Evolutionary conservation across 2,888 invertebrate genomes (phyloP).

Genomic region (Morpho deidamia): DNA sequence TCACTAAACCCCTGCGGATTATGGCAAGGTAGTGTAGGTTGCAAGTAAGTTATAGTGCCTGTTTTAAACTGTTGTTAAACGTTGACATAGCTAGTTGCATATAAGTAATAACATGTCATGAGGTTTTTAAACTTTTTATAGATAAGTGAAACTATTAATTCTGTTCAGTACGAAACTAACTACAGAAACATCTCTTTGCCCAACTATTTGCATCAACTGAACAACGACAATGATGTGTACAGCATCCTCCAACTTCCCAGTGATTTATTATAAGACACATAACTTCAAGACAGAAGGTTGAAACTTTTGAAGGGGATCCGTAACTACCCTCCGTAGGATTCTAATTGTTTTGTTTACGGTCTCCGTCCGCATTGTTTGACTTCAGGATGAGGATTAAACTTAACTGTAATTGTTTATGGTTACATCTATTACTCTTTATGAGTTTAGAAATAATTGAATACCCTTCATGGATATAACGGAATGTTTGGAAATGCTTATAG

Average conservation of each 20-base stretch:
- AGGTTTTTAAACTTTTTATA: no score
- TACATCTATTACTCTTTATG: conserved; percentile 36
- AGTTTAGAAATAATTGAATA: conserved; percentile 23
- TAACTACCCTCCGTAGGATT: conserved; percentile 46
- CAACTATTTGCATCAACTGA: conserved; percentile 7
- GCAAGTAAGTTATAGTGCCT: no score
- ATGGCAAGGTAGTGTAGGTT: no score
- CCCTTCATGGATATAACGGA: neutral
- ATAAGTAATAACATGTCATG: no score
- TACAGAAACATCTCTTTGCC: neutral
- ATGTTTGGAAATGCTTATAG: neutral
- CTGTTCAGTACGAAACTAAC: no score
- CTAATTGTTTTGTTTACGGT: conserved; percentile 61
- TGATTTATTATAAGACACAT: conserved; percentile 22
- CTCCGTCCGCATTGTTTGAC: conserved; percentile 46
- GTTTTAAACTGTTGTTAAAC: no score
- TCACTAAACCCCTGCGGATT: no score
- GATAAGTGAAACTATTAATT: no score
- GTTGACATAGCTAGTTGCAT: no score
- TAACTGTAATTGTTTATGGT: conserved; percentile 51
- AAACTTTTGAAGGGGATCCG: conserved; percentile 47
- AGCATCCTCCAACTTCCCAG: conserved; percentile 4
- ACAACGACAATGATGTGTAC: neutral
- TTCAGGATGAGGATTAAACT: conserved; percentile 47
- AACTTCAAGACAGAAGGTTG: conserved; percentile 23